These are phyloP conservation scores for Nebria ingens DNA, from an alignment of 1,140 invertebrate species.

Conservation along the genomic window DNA sequence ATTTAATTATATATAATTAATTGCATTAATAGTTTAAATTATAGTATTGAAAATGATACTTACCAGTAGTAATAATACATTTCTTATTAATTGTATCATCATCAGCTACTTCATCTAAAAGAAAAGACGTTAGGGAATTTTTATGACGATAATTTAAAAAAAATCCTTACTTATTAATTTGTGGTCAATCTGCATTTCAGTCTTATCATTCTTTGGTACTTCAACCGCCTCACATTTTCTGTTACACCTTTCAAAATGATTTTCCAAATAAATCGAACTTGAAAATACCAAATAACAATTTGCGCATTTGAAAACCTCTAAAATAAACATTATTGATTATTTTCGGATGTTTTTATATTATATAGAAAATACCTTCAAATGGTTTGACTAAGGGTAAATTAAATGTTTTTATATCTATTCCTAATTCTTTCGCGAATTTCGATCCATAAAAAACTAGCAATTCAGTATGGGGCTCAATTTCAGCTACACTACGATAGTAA, in stretches of 20 bases:
- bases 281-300: neutral
- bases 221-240: neutral
- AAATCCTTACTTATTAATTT: too few relatives aligned
- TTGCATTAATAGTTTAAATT: too few relatives aligned
- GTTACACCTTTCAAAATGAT: neutral
- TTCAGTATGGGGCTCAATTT: neutral
- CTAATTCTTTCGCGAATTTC: neutral
- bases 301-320: neutral
- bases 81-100: too few relatives aligned
- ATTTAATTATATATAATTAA: too few relatives aligned
- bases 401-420: neutral
- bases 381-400: neutral
- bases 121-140: too few relatives aligned
- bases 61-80: too few relatives aligned
- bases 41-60: too few relatives aligned
- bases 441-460: neutral
- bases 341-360: too few relatives aligned
- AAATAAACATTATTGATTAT: neutral
- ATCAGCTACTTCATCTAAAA: too few relatives aligned
- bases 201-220: too few relatives aligned
- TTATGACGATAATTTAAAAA: too few relatives aligned
- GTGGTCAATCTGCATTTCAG: too few relatives aligned
- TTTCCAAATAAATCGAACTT: neutral
- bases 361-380: neutral
- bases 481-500: neutral